phyloP scores from a whole-genome alignment of 2,888 invertebrate species.

The Halocaridina rubra region DNA sequence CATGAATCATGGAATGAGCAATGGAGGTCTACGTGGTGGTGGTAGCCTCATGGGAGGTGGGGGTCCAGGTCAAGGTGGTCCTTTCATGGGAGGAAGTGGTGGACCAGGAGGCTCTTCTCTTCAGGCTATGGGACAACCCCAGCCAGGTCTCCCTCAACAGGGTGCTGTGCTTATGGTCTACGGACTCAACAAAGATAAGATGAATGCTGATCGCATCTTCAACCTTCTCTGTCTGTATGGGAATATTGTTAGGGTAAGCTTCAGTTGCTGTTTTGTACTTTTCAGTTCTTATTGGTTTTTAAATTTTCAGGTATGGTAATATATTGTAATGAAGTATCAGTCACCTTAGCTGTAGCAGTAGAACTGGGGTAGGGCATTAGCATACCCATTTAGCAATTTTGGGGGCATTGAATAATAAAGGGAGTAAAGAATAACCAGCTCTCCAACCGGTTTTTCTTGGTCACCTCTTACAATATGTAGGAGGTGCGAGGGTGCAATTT shows the following conservation, averaged over 20 bases:
- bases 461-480: too few relatives aligned
- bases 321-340: too few relatives aligned
- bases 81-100: slow-evolving; percentile 62
- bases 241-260: slow-evolving; percentile 86
- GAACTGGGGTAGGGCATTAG: too few relatives aligned
- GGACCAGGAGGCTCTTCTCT: slow-evolving; percentile 57
- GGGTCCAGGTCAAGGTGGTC: slow-evolving; percentile 60
- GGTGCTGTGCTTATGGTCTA: slow-evolving; percentile 98
- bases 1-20: slow-evolving; percentile 53
- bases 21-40: slow-evolving; percentile 57
- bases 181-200: slow-evolving; percentile 91
- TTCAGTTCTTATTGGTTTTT: background rate
- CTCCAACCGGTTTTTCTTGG: too few relatives aligned
- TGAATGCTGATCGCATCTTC: slow-evolving; percentile 96
- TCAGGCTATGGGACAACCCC: slow-evolving; percentile 61
- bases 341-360: too few relatives aligned
- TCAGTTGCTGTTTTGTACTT: too few relatives aligned
- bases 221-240: slow-evolving; percentile 99
- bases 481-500: too few relatives aligned
- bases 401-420: too few relatives aligned
- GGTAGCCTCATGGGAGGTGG: slow-evolving; percentile 49
- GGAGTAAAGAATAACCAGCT: too few relatives aligned
- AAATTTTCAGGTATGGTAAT: too few relatives aligned
- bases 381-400: too few relatives aligned
- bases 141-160: slow-evolving; percentile 72